Conservation (phyloP, 2,888 invertebrate species). For the Pheosia gnoma region DNA sequence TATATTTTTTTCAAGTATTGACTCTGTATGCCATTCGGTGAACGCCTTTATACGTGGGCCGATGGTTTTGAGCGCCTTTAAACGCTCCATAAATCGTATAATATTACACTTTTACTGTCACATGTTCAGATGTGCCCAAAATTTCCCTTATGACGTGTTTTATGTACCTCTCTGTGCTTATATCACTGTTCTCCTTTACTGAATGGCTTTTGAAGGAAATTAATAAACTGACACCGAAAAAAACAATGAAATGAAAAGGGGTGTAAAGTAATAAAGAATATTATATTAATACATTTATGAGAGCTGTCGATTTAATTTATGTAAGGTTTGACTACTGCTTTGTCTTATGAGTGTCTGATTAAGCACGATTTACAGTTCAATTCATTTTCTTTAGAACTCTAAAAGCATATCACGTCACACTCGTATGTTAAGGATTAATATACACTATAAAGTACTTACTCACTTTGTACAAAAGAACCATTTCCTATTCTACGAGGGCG, state of each 20-base stretch:
- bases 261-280: too few species aligned
- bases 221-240: slow-evolving; percentile 24
- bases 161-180: slow-evolving; percentile 15
- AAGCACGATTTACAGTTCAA: too few species aligned
- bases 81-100: slow-evolving; percentile 60
- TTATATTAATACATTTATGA: slow-evolving; percentile 44
- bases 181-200: slow-evolving; percentile 10
- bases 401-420: too few species aligned
- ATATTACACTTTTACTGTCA: slow-evolving; percentile 59
- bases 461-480: background rate
- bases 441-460: background rate
- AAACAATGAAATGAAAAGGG: slow-evolving; percentile 31
- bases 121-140: slow-evolving; percentile 40
- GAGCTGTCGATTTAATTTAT: slow-evolving; percentile 40
- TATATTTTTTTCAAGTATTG: slow-evolving; percentile 34
- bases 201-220: slow-evolving; percentile 18
- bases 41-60: slow-evolving; percentile 51
- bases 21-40: slow-evolving; percentile 48
- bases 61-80: slow-evolving; percentile 58
- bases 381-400: too few species aligned
- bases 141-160: slow-evolving; percentile 17
- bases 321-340: slow-evolving; percentile 17
- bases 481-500: slow-evolving; percentile 33
- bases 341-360: too few species aligned
- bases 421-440: too few species aligned